Evolutionary conservation across 2,888 invertebrate genomes (phyloP).

Genomic region (Sturmia bella): DNA sequence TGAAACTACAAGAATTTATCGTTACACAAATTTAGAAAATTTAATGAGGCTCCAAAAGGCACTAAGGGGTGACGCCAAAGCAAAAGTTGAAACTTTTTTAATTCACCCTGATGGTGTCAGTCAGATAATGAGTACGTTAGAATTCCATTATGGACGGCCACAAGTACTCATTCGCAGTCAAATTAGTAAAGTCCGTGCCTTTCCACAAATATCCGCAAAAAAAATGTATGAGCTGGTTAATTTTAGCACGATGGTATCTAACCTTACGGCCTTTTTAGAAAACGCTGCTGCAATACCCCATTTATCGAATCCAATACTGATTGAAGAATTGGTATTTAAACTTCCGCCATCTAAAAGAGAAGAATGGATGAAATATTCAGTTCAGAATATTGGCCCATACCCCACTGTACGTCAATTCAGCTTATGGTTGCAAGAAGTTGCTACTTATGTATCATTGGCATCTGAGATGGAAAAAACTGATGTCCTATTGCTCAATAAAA

Average conservation of each 20-base stretch:
- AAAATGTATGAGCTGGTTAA: constrained; percentile 21
- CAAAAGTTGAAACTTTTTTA: constrained; percentile 62
- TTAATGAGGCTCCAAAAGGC: constrained; percentile 63
- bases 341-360: constrained; percentile 9
- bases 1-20: constrained; percentile 59
- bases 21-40: constrained; percentile 67
- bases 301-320: constrained; percentile 2
- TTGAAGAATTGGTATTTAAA: constrained; percentile 33
- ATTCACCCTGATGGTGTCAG: constrained; percentile 66
- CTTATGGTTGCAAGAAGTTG: constrained; percentile 39
- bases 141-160: constrained; percentile 70
- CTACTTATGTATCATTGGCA: constrained; percentile 35
- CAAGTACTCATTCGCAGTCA: constrained; percentile 52
- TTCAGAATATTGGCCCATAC: constrained; percentile 13
- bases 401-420: constrained; percentile 36
- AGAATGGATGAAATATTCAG: constrained; percentile 37
- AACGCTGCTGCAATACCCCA: constrained; percentile 27
- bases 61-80: constrained; percentile 64
- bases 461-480: constrained; percentile 9
- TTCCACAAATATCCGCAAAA: constrained; percentile 4
- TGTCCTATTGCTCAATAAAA: no score
- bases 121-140: constrained; percentile 57
- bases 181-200: constrained; percentile 22
- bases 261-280: no score
- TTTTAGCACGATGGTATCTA: no score